A percentile compares a stretch with the other conserved stretches of the same genome.
phyloP scores from a whole-genome alignment of 2,888 invertebrate genomes.

The Schizotus pectinicornis region DNA sequence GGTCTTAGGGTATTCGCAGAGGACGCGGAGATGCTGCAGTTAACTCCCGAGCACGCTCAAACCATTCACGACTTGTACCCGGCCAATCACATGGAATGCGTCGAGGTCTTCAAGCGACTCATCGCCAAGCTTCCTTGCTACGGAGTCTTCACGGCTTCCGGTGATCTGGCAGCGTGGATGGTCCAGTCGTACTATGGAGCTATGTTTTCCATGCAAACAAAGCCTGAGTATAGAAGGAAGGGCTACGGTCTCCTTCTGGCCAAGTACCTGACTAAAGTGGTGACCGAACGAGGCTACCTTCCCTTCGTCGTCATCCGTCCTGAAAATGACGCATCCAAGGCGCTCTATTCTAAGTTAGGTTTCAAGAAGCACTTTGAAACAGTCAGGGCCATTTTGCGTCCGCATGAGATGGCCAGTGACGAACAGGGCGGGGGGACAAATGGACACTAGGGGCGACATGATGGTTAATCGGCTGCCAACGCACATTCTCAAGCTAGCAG shows the following conservation, averaged over 20 bases:
- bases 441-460: constrained; percentile 10
- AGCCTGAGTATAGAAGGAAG: constrained; percentile 57
- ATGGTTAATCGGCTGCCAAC: constrained; percentile 12
- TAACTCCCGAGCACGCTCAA: constrained; percentile 79
- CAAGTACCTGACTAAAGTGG: constrained; percentile 62
- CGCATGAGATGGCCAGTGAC: constrained; percentile 56
- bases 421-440: constrained; percentile 46
- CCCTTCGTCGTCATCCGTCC: constrained; percentile 88
- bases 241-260: constrained; percentile 77
- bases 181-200: constrained; percentile 90
- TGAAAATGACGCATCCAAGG: constrained; percentile 85
- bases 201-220: constrained; percentile 91
- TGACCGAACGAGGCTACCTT: constrained; percentile 66
- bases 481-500: constrained; percentile 22
- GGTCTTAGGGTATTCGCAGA: constrained; percentile 55
- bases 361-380: constrained; percentile 82
- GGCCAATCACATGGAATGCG: constrained; percentile 86
- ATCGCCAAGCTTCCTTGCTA: constrained; percentile 80
- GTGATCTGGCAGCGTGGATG: constrained; percentile 87
- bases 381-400: constrained; percentile 78
- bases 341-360: constrained; percentile 82
- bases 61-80: constrained; percentile 86
- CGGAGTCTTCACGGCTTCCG: constrained; percentile 75
- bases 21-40: constrained; percentile 77
- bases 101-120: constrained; percentile 81